Evolutionary conservation across 2,113 vertebrate genomes (phyloP).

Genomic region (Alouatta palliata): DNA sequence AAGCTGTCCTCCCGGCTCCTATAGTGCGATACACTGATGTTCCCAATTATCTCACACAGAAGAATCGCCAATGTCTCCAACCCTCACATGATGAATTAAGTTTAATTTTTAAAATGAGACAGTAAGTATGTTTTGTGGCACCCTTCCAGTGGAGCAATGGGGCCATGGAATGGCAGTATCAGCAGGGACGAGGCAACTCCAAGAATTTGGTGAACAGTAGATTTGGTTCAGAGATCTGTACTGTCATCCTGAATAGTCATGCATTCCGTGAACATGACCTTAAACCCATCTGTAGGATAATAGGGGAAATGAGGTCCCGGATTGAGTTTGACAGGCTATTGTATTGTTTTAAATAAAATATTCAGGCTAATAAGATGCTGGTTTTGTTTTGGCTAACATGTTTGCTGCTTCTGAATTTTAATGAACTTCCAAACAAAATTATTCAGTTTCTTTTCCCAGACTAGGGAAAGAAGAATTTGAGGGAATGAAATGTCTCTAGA

Average conservation of each 20-base stretch:
- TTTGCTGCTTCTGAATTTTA: constrained; percentile 9
- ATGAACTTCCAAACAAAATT: neutral
- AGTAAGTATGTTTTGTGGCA: neutral
- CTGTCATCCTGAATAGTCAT: neutral
- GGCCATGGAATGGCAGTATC: neutral
- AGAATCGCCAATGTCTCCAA: neutral
- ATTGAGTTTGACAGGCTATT: neutral
- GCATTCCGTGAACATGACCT: neutral
- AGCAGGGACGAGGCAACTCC: neutral
- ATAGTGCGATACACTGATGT: neutral
- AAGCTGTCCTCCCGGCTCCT: neutral
- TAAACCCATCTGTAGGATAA: neutral
- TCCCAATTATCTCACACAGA: neutral
- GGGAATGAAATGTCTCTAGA: neutral
- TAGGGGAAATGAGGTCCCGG: neutral
- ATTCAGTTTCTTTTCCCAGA: neutral
- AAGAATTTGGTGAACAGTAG: neutral
- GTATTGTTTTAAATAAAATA: neutral
- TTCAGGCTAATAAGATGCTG: neutral
- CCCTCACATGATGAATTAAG: neutral
- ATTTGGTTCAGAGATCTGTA: neutral
- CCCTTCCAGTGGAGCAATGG: neutral
- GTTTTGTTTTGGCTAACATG: neutral
- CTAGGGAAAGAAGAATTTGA: neutral
- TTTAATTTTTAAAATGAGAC: neutral